A percentile compares a stretch with the other conserved stretches of the same genome.
Evolutionary conservation across 1,140 invertebrate species (phyloP).

Genomic region (Ceratosolen fusciceps): DNA sequence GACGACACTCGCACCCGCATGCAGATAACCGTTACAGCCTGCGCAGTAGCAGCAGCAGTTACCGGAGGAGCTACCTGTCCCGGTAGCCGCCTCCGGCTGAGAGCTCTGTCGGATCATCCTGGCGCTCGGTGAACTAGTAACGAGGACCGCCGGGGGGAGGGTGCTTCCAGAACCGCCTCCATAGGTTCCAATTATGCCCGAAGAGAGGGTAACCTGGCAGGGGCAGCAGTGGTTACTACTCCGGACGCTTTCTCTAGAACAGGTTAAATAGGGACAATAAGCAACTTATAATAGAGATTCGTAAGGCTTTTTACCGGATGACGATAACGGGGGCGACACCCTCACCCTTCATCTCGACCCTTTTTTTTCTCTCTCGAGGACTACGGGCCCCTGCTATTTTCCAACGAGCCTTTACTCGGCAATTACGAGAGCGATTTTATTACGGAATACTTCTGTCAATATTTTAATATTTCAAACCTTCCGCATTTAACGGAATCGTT

Average conservation of each 20-base stretch:
- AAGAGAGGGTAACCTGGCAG: slow-evolving; percentile 74
- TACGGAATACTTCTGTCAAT: too few species aligned
- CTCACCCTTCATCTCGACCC: too few species aligned
- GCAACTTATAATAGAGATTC: too few species aligned
- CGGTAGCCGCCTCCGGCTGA: slow-evolving; percentile 85
- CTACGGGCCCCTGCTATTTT: neutral
- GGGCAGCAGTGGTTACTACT: slow-evolving; percentile 72
- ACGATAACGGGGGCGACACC: too few species aligned
- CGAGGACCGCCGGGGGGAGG: slow-evolving; percentile 78
- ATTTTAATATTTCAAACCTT: too few species aligned
- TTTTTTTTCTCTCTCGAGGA: neutral
- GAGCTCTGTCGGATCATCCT: slow-evolving; percentile 92
- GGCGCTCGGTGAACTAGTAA: slow-evolving; percentile 78
- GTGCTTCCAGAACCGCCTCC: slow-evolving; percentile 78
- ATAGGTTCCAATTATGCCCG: slow-evolving; percentile 81
- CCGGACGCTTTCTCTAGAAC: slow-evolving; percentile 68
- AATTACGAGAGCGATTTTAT: too few species aligned
- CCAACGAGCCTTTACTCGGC: too few species aligned
- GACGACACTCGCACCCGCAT: slow-evolving; percentile 73
- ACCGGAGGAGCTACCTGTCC: slow-evolving; percentile 71
- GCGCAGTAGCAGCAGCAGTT: slow-evolving; percentile 71
- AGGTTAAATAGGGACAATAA: slow-evolving; percentile 25
- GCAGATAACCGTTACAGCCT: slow-evolving; percentile 76
- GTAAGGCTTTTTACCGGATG: too few species aligned
- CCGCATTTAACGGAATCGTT: too few species aligned